Conservation (phyloP, 92 coral and sea anemone genomes). For the Palythoa caribaeorum region DNA sequence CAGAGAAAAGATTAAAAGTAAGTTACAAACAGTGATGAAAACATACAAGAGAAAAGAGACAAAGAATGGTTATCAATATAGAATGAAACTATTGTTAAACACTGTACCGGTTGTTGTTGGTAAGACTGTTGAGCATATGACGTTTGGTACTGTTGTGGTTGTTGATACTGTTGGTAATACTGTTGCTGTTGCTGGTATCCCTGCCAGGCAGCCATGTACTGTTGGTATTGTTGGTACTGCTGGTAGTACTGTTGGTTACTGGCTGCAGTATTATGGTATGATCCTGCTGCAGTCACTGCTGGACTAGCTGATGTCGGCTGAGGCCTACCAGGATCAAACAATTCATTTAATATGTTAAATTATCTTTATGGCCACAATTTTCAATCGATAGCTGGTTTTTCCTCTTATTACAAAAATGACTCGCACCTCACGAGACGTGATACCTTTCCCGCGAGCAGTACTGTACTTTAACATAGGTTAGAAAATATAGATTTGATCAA, state of each 20-base stretch:
- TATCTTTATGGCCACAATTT: background rate
- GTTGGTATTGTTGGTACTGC: constrained; percentile 97
- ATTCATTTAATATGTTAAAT: background rate
- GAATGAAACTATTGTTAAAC: background rate
- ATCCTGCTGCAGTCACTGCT: constrained; percentile 32
- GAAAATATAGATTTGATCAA: too few species aligned
- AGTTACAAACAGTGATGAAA: too few species aligned
- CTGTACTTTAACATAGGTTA: too few species aligned
- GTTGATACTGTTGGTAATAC: constrained; percentile 70
- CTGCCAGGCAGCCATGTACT: constrained; percentile 98
- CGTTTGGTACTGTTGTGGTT: constrained; percentile 57
- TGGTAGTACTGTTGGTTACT: constrained; percentile 83
- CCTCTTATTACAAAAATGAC: too few species aligned
- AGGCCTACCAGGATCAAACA: constrained; percentile 50
- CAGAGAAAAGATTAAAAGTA: too few species aligned
- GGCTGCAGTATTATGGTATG: constrained; percentile 50
- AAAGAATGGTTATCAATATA: too few species aligned
- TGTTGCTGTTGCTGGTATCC: constrained; percentile 93
- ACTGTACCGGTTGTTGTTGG: constrained; percentile 60
- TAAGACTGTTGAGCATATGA: constrained; percentile 68
- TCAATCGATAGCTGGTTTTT: too few species aligned
- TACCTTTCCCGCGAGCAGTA: too few species aligned
- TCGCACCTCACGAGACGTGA: too few species aligned
- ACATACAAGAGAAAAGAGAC: too few species aligned
- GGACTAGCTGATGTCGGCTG: constrained; percentile 65